Evolutionary conservation across 2,113 vertebrate genomes (phyloP).

Genomic region (Amphilophus citrinellus): DNA sequence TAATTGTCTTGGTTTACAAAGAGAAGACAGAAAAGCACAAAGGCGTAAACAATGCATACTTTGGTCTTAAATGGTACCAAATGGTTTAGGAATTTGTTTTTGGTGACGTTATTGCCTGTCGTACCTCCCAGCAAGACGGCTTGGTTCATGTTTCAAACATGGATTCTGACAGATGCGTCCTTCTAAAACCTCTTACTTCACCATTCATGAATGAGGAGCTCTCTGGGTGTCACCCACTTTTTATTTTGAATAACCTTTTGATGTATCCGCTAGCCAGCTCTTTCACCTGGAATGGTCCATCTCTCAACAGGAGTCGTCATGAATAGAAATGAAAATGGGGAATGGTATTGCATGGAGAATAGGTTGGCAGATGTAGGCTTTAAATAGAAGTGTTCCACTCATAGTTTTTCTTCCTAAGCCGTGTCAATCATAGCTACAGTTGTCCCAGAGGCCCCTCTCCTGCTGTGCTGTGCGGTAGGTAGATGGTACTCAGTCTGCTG

Average conservation of each 20-base stretch:
- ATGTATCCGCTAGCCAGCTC: neutral
- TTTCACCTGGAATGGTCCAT: slow-evolving; percentile 25
- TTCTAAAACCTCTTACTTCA: neutral
- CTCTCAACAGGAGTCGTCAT: slow-evolving; percentile 46
- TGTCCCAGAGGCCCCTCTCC: slow-evolving; percentile 42
- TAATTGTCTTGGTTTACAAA: slow-evolving; percentile 19
- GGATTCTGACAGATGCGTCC: neutral
- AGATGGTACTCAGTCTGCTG: neutral
- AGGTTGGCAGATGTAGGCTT: slow-evolving; percentile 46
- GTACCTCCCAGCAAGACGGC: neutral
- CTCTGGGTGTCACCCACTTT: neutral
- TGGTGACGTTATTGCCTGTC: neutral
- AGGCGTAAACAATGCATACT: slow-evolving; percentile 11
- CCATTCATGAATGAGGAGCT: neutral
- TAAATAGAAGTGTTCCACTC: slow-evolving; percentile 48
- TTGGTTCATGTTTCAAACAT: neutral
- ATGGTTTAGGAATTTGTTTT: slow-evolving; percentile 37
- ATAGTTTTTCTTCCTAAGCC: slow-evolving; percentile 48
- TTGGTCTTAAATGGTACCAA: slow-evolving; percentile 41
- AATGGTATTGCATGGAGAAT: slow-evolving; percentile 17
- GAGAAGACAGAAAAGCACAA: neutral
- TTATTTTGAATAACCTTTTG: slow-evolving; percentile 23
- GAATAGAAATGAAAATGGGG: slow-evolving; percentile 38
- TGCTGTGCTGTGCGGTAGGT: slow-evolving; percentile 58
- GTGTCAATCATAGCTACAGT: slow-evolving; percentile 53